A percentile compares a stretch with the other conserved stretches of the same genome.
Evolutionary conservation across 2,888 invertebrate genomes (phyloP).

Genomic region (Apoderus coryli): DNA sequence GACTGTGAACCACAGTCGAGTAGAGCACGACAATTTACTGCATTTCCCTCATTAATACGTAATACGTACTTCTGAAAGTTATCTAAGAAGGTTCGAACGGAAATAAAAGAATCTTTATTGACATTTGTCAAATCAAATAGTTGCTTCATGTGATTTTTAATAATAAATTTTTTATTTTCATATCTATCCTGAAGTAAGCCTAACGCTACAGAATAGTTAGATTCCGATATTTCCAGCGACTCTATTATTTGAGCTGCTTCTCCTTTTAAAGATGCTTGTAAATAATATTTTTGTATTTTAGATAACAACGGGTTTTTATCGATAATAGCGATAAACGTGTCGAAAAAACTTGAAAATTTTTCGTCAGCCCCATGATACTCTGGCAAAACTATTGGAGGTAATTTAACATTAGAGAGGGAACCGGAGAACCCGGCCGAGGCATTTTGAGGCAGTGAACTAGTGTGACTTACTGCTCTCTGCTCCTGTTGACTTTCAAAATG

Average conservation of each 20-base stretch:
- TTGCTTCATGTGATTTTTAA: conserved; percentile 6
- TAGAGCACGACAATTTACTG: too few relatives aligned
- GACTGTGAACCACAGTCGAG: too few relatives aligned
- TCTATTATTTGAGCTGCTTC: conserved; percentile 7
- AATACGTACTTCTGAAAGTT: conserved; percentile 5
- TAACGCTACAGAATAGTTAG: conserved; percentile 6
- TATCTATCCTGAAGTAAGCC: conserved; percentile 1
- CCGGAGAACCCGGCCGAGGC: too few relatives aligned
- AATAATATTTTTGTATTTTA: conserved; percentile 8
- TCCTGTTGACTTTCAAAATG: too few relatives aligned
- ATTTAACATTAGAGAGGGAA: conserved; percentile 5
- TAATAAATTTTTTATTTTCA: too few relatives aligned
- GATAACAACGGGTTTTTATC: conserved; percentile 5
- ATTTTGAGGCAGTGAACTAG: too few relatives aligned
- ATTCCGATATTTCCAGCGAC: conserved; percentile 5
- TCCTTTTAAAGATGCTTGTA: conserved; percentile 7
- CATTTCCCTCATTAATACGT: too few relatives aligned
- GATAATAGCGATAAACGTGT: conserved; percentile 6
- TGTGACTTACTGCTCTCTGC: too few relatives aligned
- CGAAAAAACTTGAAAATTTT: conserved; percentile 5
- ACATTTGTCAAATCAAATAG: conserved; percentile 5
- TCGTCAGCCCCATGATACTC: conserved; percentile 4
- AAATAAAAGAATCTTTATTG: conserved; percentile 2
- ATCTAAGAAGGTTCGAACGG: conserved; percentile 4
- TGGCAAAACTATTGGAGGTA: conserved; percentile 7